phyloP scores from a whole-genome alignment of 2,888 invertebrate species.

The Rhagophthalmus giganteus region DNA sequence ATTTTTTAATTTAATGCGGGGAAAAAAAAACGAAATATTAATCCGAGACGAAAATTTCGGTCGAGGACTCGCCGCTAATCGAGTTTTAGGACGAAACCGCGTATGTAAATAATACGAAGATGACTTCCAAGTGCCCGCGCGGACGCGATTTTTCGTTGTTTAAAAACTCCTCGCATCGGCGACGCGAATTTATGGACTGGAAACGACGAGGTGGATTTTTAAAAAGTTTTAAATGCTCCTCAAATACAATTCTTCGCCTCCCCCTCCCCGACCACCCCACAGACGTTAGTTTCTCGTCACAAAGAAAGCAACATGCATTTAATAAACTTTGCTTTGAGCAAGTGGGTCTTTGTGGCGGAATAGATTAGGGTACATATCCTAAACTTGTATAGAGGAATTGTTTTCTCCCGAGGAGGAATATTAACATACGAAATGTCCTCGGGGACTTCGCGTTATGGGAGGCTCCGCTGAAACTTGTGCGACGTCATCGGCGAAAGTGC shows the following conservation, averaged over 20 bases:
- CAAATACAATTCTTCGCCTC: no score
- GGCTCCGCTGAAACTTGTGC: constrained; percentile 8
- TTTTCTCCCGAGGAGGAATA: constrained; percentile 8
- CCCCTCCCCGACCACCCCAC: no score
- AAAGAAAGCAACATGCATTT: no score
- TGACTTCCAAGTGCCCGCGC: background rate
- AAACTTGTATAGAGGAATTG: constrained; percentile 8
- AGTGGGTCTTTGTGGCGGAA: background rate
- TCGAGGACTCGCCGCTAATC: background rate
- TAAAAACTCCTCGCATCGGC: background rate
- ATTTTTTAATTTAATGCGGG: no score
- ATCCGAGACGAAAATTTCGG: background rate
- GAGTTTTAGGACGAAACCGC: background rate
- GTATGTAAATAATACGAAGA: background rate
- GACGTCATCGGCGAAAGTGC: constrained; percentile 1
- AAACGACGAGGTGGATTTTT: no score
- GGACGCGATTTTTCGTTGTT: background rate
- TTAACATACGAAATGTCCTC: constrained; percentile 16
- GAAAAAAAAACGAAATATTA: no score
- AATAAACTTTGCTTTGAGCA: background rate
- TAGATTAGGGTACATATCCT: constrained; percentile 4
- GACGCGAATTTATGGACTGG: background rate
- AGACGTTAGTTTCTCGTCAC: no score
- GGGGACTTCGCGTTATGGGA: constrained; percentile 1
- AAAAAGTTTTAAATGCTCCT: no score